Evolutionary conservation across 92 coral and sea anemone genomes (phyloP), one percentile per base, ranked within the genome.

Genomic region (Parazoanthus swiftii): DNA sequence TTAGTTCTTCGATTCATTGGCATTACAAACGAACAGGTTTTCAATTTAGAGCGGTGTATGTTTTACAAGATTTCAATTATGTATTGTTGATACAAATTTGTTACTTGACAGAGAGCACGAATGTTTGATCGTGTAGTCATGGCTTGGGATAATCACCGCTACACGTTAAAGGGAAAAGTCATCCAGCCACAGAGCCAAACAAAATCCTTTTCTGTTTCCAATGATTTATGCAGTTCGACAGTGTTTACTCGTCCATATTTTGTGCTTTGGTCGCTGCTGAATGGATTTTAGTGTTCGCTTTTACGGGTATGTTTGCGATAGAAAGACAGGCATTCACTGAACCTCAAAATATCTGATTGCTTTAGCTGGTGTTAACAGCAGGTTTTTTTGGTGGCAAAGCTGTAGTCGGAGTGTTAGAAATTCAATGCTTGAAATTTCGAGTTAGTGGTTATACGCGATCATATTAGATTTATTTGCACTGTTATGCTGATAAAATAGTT

Each of bases 311-410:
- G 75, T 70, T 84, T 84, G 66, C 25, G 43, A 15, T 48, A 16
- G 70, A 46, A 71, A 43, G 43, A 84, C 66, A 25, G 1, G 20
- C n/a, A 8, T n/a, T 84, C 87, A 84, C 0, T 72, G 87, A 84
- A 84, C 87, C 79, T 71, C 44, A 84, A 84, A 84, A 84, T 84
- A 71, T 84, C 74, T 71, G 46, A 70, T 84, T 84, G 79, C 66
- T 46, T 29, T 26, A 11, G 14, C 87, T 7, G 87, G 87, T 84
- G 13, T 5, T 18, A 25, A 20, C 9, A 50, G 20, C 87, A 84
- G 87, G 87, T 83, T n/a, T 5, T 26, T 36, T 42, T 29, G 87
- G 87, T 84, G 87, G 87, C 78, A 84, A 44, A 71, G 51, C 43
- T 44, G 9, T 21, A 68, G 25, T 42, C 67, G 77, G 67, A 48